These are phyloP conservation scores for Idaea aversata DNA, from an alignment of 2,888 invertebrate species.

Conservation along the genomic window DNA sequence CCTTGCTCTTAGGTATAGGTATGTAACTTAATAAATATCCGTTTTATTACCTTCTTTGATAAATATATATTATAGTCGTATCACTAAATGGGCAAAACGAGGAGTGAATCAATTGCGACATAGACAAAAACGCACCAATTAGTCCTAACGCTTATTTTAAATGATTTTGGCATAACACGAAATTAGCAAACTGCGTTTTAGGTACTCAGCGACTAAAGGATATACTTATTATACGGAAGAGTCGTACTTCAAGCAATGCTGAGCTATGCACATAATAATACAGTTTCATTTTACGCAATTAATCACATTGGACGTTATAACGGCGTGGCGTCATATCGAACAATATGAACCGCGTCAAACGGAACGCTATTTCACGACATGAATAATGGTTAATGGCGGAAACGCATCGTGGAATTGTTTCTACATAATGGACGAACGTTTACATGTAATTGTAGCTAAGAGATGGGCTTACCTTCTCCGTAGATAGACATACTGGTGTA, in stretches of 20 bases:
- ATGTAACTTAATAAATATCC: too few relatives aligned
- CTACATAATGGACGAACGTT: conserved; percentile 29
- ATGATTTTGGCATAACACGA: too few relatives aligned
- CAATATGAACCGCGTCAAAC: conserved; percentile 38
- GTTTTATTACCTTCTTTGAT: too few relatives aligned
- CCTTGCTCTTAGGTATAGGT: too few relatives aligned
- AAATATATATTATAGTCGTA: too few relatives aligned
- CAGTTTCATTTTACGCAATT: conserved; percentile 38
- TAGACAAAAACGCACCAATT: too few relatives aligned
- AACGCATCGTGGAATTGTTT: conserved; percentile 27
- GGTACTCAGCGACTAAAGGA: neutral
- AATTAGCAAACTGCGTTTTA: neutral
- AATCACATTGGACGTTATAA: conserved; percentile 41
- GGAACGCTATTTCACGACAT: conserved; percentile 34
- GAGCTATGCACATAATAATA: conserved; percentile 20
- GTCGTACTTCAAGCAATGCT: neutral
- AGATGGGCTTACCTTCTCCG: neutral
- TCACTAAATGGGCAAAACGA: too few relatives aligned
- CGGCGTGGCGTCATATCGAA: conserved; percentile 21
- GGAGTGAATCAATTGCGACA: too few relatives aligned
- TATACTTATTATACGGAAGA: neutral
- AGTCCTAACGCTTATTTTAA: too few relatives aligned
- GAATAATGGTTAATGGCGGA: conserved; percentile 34
- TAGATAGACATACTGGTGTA: neutral
- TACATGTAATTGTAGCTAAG: neutral